phyloP scores from a whole-genome alignment of 1,140 invertebrate genomes.

The Daktulosphaira vitifoliae region DNA sequence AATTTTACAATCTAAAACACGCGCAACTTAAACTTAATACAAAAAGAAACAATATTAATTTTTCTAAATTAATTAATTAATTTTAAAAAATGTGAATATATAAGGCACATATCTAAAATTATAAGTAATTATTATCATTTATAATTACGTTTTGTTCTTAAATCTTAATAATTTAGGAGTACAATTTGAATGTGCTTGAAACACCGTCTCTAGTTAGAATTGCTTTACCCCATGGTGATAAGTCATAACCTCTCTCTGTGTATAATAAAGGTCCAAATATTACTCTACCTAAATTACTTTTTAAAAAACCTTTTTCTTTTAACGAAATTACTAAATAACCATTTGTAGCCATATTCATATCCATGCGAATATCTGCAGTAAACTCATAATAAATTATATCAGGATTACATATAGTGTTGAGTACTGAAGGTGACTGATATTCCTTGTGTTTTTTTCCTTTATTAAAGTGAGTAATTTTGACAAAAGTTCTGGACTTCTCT shows the following conservation, averaged over 20 bases:
- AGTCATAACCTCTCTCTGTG: conserved; percentile 36
- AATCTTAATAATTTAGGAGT: conserved; percentile 16
- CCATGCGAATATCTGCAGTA: conserved; percentile 28
- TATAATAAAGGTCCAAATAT: conserved; percentile 37
- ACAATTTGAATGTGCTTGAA: conserved; percentile 35
- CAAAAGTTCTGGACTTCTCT: conserved; percentile 36
- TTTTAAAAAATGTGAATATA: no score
- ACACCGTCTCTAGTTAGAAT: conserved; percentile 35
- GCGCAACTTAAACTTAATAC: no score
- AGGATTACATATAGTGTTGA: conserved; percentile 15
- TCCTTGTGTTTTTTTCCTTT: conserved; percentile 35
- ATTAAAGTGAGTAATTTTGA: conserved; percentile 35
- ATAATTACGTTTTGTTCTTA: conserved; percentile 5
- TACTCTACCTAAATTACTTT: conserved; percentile 34
- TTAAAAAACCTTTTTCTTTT: conserved; percentile 36
- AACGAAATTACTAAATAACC: conserved; percentile 34
- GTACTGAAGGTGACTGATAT: conserved; percentile 32
- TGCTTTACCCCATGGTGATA: conserved; percentile 36
- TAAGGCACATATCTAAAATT: no score
- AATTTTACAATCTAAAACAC: no score
- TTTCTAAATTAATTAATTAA: no score
- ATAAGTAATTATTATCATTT: no score
- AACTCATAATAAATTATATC: conserved; percentile 29
- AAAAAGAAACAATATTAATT: no score
- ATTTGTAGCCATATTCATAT: conserved; percentile 25